phyloP scores from a whole-genome alignment of 2,113 vertebrate species.

The Pangasianodon hypophthalmus region DNA sequence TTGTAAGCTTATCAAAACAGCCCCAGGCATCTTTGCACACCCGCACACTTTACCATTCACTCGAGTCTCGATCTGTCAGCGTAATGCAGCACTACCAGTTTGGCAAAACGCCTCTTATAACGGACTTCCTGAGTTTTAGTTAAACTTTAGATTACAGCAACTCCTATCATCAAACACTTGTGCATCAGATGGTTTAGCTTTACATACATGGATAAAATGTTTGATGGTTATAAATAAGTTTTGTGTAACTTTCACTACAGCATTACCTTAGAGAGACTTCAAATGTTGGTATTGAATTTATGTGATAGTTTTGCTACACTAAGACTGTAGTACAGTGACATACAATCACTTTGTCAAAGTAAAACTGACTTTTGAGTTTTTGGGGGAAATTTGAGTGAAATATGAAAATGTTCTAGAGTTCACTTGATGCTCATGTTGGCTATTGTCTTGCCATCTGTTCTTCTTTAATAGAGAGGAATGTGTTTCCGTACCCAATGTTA shows the following conservation, averaged over 20 bases:
- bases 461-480: conserved; percentile 6
- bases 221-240: not conserved
- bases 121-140: not conserved
- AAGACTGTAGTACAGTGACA: not conserved
- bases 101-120: not conserved
- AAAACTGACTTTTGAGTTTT: not conserved
- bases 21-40: not conserved
- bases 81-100: conserved; percentile 15
- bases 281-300: not conserved
- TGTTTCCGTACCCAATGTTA: not conserved
- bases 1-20: conserved; percentile 34
- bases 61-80: conserved; percentile 17
- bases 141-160: not conserved
- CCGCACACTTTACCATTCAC: not conserved
- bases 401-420: not conserved
- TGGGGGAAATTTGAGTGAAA: not conserved
- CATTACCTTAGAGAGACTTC: not conserved
- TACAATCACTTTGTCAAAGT: not conserved
- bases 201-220: not conserved
- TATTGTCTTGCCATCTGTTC: conserved; percentile 2
- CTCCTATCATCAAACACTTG: not conserved
- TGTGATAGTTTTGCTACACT: not conserved
- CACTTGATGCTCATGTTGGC: not conserved
- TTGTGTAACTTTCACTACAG: not conserved
- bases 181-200: not conserved